Percentiles rank a stretch among this genome's conserved stretches.
Evolutionary conservation across 2,888 invertebrate genomes (phyloP).

Genomic region (Gasteruption jaculator): DNA sequence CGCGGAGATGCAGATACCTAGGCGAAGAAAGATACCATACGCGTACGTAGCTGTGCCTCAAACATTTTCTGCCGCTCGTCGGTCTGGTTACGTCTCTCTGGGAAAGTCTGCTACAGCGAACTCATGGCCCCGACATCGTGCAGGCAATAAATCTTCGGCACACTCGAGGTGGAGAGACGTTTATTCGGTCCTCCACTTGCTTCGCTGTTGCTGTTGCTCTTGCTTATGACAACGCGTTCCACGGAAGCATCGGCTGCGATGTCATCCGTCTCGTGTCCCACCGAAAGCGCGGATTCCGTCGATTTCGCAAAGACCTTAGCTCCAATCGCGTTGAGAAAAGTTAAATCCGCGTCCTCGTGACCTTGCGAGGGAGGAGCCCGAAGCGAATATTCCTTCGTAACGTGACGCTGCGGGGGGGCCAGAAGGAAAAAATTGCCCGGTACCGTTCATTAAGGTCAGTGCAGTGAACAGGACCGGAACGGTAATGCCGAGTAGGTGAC

Average conservation of each 20-base stretch:
- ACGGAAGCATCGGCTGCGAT: no score
- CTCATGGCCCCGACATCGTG: constrained; percentile 16
- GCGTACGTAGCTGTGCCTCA: background rate
- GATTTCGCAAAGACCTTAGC: no score
- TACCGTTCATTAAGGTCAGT: constrained; percentile 36
- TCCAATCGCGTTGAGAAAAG: no score
- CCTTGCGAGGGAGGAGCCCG: no score
- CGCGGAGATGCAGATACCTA: constrained; percentile 16
- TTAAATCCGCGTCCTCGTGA: no score
- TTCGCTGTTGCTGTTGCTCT: constrained; percentile 13
- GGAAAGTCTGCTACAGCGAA: constrained; percentile 36
- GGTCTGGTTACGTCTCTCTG: constrained; percentile 35
- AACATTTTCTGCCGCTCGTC: constrained; percentile 8
- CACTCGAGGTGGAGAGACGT: constrained; percentile 42
- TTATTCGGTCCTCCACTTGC: constrained; percentile 23
- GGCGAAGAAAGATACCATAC: constrained; percentile 7
- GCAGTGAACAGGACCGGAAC: constrained; percentile 30
- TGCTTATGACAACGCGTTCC: constrained; percentile 25
- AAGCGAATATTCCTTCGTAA: no score
- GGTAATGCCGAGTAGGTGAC: constrained; percentile 39
- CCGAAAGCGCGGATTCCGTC: no score
- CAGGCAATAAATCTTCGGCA: constrained; percentile 44
- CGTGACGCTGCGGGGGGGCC: no score
- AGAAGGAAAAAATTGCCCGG: no score
- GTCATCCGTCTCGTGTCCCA: no score